Evolutionary conservation across 2,113 vertebrate genomes (phyloP).

Genomic region (Motacilla tschutschensis): DNA sequence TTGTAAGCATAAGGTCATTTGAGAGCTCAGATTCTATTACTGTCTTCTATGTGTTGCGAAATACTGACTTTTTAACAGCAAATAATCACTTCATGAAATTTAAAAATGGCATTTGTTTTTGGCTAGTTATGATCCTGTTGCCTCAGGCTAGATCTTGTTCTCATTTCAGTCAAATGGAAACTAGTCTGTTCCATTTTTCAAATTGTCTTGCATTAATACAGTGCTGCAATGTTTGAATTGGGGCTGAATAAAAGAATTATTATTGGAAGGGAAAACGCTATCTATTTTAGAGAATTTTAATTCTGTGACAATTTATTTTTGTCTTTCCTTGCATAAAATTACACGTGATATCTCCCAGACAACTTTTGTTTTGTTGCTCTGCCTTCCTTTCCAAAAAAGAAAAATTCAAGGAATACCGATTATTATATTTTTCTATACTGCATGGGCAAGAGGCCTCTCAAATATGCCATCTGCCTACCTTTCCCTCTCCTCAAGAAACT

Average conservation of each 20-base stretch:
- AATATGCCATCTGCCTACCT: background rate
- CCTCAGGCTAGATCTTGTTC: constrained; percentile 57
- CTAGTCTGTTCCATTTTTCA: constrained; percentile 59
- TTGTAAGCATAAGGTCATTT: constrained; percentile 50
- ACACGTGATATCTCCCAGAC: background rate
- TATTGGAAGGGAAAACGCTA: background rate
- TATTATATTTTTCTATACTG: background rate
- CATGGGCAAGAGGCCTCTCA: background rate
- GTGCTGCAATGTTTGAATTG: background rate
- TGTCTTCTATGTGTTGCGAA: constrained; percentile 45
- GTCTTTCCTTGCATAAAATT: background rate
- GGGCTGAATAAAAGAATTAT: constrained; percentile 31
- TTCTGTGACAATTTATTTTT: constrained; percentile 20
- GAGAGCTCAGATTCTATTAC: constrained; percentile 46
- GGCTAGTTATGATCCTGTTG: constrained; percentile 51
- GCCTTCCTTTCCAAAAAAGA: background rate
- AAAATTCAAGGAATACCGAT: background rate
- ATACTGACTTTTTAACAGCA: constrained; percentile 58
- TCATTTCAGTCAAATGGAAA: constrained; percentile 64
- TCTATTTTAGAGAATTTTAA: constrained; percentile 15
- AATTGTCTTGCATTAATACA: constrained; percentile 25
- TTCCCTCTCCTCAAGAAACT: background rate
- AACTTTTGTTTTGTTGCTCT: background rate
- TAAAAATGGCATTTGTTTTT: constrained; percentile 65
- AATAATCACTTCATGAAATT: constrained; percentile 60